Evolutionary conservation across 2,797 vertebrate species (phyloP).

Genomic region (Hirundo rustica): DNA sequence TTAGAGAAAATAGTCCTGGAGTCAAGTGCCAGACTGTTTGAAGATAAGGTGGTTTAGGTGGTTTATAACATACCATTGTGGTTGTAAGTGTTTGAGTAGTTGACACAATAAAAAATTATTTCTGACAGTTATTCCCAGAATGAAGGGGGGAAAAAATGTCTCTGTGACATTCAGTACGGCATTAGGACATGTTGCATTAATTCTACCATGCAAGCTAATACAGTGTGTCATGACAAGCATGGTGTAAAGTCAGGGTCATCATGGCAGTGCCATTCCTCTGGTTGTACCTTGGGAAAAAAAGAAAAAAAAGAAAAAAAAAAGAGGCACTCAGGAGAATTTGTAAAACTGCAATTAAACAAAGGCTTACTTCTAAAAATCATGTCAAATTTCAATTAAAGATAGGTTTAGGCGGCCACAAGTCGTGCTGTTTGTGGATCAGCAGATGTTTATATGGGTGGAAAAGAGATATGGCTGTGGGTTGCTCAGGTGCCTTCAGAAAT

Average conservation of each 20-base stretch:
- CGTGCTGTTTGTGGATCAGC: accelerated
- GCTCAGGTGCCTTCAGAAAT: not conserved
- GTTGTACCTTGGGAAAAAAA: not conserved
- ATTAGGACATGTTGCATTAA: not conserved
- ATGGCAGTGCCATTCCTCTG: not conserved
- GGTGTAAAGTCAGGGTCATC: not conserved
- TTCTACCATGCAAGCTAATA: not conserved
- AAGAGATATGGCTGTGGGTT: not conserved
- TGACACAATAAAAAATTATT: slow-evolving; percentile 17
- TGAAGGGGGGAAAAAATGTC: not conserved
- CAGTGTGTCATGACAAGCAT: not conserved
- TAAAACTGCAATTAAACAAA: not conserved
- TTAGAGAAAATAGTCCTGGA: not conserved
- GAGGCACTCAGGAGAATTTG: not conserved
- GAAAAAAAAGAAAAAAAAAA: too few relatives aligned
- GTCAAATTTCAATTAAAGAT: not conserved
- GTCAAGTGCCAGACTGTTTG: not conserved
- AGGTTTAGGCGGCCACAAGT: not conserved
- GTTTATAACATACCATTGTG: not conserved
- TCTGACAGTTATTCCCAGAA: not conserved
- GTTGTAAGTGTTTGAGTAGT: not conserved
- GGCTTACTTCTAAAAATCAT: not conserved
- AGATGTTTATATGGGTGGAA: not conserved
- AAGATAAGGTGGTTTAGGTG: not conserved
- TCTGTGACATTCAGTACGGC: not conserved